These are phyloP conservation scores for Morpho achilles DNA, from an alignment of 2,888 invertebrate genomes.

Conservation along the genomic window DNA sequence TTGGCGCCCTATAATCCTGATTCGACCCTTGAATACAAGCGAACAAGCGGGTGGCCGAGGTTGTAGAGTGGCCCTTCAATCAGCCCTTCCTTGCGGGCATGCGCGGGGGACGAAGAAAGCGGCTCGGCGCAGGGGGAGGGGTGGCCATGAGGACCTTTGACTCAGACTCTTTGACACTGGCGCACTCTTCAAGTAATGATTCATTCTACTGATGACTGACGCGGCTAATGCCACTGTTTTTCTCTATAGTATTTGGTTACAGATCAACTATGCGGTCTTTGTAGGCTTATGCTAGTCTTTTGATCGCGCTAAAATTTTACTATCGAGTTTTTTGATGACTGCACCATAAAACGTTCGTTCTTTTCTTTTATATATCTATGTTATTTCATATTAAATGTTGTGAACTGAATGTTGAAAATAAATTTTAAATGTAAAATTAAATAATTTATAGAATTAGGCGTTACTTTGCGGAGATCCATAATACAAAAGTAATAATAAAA, in stretches of 20 bases:
- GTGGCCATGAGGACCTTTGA: slow-evolving; percentile 68
- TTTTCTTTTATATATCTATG: not conserved
- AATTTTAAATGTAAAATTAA: too few relatives aligned
- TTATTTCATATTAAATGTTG: too few relatives aligned
- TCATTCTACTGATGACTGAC: slow-evolving; percentile 78
- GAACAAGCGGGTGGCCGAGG: slow-evolving; percentile 76
- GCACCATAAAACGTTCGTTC: not conserved
- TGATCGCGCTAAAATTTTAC: not conserved
- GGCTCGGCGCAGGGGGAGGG: slow-evolving; percentile 34
- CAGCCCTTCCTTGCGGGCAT: slow-evolving; percentile 69
- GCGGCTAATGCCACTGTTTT: slow-evolving; percentile 71
- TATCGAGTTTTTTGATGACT: too few relatives aligned
- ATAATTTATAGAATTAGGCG: too few relatives aligned
- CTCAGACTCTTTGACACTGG: slow-evolving; percentile 77
- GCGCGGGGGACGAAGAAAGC: slow-evolving; percentile 42
- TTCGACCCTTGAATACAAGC: slow-evolving; percentile 74
- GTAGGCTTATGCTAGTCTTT: slow-evolving; percentile 16
- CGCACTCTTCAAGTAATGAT: slow-evolving; percentile 79
- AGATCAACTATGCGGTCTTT: slow-evolving; percentile 43
- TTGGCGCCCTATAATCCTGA: slow-evolving; percentile 77
- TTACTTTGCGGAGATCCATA: too few relatives aligned
- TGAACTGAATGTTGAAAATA: too few relatives aligned
- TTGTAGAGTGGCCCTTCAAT: slow-evolving; percentile 78
- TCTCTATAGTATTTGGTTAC: slow-evolving; percentile 60
- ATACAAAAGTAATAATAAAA: too few relatives aligned